Evolutionary conservation across 2,113 vertebrate genomes (phyloP).

Genomic region (Dasyprocta punctata): DNA sequence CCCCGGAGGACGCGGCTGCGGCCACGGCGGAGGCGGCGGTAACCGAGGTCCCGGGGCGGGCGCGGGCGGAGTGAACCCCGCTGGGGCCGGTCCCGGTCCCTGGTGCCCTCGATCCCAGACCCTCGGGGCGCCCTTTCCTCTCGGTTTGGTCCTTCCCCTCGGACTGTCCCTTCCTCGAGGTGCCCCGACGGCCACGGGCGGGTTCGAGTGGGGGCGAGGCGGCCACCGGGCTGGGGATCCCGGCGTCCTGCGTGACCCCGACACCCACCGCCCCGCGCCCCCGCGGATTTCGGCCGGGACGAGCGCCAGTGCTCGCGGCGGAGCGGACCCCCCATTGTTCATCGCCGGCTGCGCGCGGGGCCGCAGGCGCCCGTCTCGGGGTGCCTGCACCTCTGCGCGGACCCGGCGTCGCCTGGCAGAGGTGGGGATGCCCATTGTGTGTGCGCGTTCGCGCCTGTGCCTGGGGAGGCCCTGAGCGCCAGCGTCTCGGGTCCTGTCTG

Average conservation of each 20-base stretch:
- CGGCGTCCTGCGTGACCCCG: not conserved
- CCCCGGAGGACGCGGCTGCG: constrained; percentile 73
- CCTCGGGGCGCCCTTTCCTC: not conserved
- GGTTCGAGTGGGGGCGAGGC: not conserved
- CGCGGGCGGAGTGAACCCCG: not conserved
- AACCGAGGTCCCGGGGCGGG: constrained; percentile 68
- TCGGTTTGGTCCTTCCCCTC: not conserved
- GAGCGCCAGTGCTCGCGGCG: not conserved
- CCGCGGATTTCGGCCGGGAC: not conserved
- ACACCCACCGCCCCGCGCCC: not conserved
- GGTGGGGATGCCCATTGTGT: constrained; percentile 64
- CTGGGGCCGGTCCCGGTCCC: not conserved
- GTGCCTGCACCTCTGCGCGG: not conserved
- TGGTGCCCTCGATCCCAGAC: not conserved
- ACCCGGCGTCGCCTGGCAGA: not conserved
- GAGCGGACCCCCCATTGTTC: constrained; percentile 68
- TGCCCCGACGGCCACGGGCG: not conserved
- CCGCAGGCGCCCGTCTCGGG: not conserved
- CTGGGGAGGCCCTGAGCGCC: not conserved
- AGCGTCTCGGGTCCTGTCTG: not conserved
- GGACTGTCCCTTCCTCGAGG: not conserved
- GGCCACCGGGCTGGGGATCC: not conserved
- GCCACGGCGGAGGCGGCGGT: constrained; percentile 78
- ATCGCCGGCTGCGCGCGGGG: not conserved
- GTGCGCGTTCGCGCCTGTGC: not conserved